phyloP scores from a whole-genome alignment of 1,140 invertebrate genomes.

The Drosophila bipectinata region DNA sequence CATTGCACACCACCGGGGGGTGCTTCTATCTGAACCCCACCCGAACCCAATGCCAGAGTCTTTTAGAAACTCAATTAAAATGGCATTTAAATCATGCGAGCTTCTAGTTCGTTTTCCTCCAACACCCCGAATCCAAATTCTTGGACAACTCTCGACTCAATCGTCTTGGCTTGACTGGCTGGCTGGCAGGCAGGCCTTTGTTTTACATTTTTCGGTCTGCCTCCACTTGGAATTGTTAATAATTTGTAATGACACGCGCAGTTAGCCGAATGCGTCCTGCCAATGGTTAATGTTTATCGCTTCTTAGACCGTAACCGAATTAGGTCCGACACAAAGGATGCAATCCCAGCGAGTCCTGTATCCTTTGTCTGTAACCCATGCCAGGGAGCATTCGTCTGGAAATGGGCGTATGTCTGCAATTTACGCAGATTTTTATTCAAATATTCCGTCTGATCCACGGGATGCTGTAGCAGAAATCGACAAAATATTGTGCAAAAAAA shows the following conservation, averaged over 20 bases:
- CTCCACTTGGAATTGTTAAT: constrained; percentile 71
- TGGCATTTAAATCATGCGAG: constrained; percentile 80
- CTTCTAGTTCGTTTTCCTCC: constrained; percentile 43
- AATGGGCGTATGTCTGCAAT: constrained; percentile 68
- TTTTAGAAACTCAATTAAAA: constrained; percentile 76
- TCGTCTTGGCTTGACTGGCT: constrained; percentile 9
- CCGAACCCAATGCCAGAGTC: neutral
- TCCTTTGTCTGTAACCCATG: constrained; percentile 32
- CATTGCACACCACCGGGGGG: constrained; percentile 71
- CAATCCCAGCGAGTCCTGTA: constrained; percentile 29
- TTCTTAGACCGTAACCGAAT: constrained; percentile 47
- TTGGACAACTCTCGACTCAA: constrained; percentile 43
- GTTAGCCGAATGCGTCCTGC: constrained; percentile 16
- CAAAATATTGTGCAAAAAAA: neutral
- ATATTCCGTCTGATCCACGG: constrained; percentile 57
- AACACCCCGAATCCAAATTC: constrained; percentile 60
- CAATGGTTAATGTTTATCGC: constrained; percentile 14
- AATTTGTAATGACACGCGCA: constrained; percentile 68
- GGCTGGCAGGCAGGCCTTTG: constrained; percentile 9
- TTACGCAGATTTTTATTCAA: constrained; percentile 78
- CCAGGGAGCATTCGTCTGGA: constrained; percentile 21
- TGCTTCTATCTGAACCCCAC: constrained; percentile 6
- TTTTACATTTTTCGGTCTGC: constrained; percentile 9
- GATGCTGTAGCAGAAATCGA: constrained; percentile 46
- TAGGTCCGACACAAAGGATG: constrained; percentile 38